Percentiles rank a stretch among this genome's conserved stretches.
phyloP scores from a whole-genome alignment of 1,140 invertebrate species.

The Macrocentrus cingulum region DNA sequence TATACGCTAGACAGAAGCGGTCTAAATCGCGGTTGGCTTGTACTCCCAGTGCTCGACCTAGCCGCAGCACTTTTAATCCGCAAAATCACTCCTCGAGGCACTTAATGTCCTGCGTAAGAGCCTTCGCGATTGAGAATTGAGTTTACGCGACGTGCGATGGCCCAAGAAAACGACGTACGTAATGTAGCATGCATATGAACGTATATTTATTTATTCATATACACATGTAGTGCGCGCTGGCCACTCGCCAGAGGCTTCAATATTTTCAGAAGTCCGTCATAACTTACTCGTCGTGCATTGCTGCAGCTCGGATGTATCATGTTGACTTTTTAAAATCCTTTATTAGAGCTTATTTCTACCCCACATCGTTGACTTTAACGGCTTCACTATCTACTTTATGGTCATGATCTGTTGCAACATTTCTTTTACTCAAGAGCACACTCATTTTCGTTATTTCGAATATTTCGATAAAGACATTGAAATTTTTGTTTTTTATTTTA shows the following conservation, averaged over 20 bases:
- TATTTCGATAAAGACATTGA: no score
- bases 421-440: no score
- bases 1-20: no score
- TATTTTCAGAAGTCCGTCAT: conserved; percentile 49
- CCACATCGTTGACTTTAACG: conserved; percentile 23
- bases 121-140: neutral
- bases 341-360: neutral
- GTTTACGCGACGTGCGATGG: conserved; percentile 10
- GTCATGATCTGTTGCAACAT: no score
- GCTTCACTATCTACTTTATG: conserved; percentile 12
- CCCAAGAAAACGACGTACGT: neutral
- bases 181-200: neutral
- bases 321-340: neutral
- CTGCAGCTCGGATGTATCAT: neutral
- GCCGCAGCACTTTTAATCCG: neutral
- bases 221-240: conserved; percentile 40
- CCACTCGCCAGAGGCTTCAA: conserved; percentile 34
- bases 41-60: conserved; percentile 30
- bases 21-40: conserved; percentile 21
- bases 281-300: conserved; percentile 28
- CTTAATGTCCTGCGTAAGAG: no score
- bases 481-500: no score
- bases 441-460: no score
- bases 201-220: conserved; percentile 25
- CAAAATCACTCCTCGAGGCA: conserved; percentile 21